Base-by-base conservation (phyloP, 2,797 vertebrate genomes). In the Argyrosomus regius region DNA sequence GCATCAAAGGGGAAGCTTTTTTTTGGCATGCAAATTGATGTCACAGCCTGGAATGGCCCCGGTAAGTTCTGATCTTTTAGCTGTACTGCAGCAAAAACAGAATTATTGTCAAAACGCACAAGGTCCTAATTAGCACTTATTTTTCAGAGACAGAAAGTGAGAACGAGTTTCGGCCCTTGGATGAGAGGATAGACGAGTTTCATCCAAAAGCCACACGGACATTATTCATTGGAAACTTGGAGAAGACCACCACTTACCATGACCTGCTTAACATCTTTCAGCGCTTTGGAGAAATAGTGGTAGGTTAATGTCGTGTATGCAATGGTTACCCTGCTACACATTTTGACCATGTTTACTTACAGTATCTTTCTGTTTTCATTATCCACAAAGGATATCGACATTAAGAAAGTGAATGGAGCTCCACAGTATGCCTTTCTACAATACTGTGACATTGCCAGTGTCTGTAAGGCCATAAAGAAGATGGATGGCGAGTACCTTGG, bases 11-110 rank as follows among this genome's bases (percentile, higher is more conserved):
- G 97, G 72, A 99, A 99, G 83, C 97, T 99, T 45, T 99, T 99
- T 95, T 99, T 99, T 89, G 98, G 98, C 87, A 99, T 99, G 98
- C 98, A 99, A 92, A 99, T 99, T 56, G 98, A 99, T 78, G 98
- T 99, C 77, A 99, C 97, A 0, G 97, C 97, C 10, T 99, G 98
- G 98, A 97, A 96, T 89, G 98, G 98, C 64, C 98, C 98, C 68
- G 98, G 98, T 99, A 93, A 89, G 94, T 83, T 80, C 18, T 75
- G 8, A 54, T 77, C 1, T 70, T 39, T 70, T 39, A 17, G 59
- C n/a, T 73, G 5, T 75, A 28, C 20, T 17, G 7, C 43, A 61
- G 13, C 18, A 83, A 39, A 72, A 74, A 59, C 2, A 24, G n/a
- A 8, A 54, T 31, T 22, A 14, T 50, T 46, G 8, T n/a, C 12